phyloP scores from a whole-genome alignment of 2,113 vertebrate species.

The Mormoops blainvillei region DNA sequence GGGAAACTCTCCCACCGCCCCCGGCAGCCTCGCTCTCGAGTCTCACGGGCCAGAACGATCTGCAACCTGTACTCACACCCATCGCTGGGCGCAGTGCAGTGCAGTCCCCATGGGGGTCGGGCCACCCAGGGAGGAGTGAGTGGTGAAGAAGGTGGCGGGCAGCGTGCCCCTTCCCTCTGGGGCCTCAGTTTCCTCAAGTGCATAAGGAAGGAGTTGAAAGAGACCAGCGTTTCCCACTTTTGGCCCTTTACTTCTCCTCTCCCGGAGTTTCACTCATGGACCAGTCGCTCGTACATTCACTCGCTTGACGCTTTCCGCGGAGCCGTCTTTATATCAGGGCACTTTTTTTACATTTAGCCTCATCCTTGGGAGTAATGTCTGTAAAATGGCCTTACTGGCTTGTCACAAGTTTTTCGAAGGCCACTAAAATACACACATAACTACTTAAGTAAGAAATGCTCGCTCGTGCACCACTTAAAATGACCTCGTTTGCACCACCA shows the following conservation, averaged over 20 bases:
- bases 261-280: neutral
- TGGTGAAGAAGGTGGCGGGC: too few relatives aligned
- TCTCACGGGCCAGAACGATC: neutral
- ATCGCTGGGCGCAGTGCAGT: too few relatives aligned
- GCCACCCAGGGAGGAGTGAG: too few relatives aligned
- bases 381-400: neutral
- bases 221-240: neutral
- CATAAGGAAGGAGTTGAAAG: neutral
- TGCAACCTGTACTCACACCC: accelerated
- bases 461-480: neutral
- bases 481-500: neutral
- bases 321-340: neutral
- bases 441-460: neutral
- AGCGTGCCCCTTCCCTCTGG: neutral
- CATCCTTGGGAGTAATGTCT: neutral
- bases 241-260: neutral
- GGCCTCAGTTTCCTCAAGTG: neutral
- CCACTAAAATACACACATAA: neutral
- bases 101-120: neutral
- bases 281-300: too few relatives aligned
- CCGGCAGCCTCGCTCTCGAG: neutral
- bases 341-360: neutral
- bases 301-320: neutral
- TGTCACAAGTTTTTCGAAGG: neutral
- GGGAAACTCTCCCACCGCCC: neutral